Base-by-base conservation (phyloP, 1,140 invertebrate species). In the Hydropsyche tenuis region DNA sequence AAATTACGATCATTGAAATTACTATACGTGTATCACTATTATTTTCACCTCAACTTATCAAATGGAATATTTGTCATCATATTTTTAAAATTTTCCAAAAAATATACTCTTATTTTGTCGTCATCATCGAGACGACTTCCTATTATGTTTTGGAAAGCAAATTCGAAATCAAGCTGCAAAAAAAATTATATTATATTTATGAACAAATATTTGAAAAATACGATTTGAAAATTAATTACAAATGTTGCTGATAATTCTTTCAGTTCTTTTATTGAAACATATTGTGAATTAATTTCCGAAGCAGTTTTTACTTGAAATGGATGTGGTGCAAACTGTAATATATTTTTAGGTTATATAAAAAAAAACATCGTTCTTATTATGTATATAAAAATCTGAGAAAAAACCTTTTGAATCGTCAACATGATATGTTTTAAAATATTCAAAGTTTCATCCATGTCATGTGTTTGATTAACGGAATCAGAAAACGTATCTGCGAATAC, bases 81-180 rank as follows among this genome's bases (percentile, higher is more conserved):
- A 18, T 53, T 5, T 5, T 53, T 6, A 20, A 53, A 20, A 53
- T 53, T 53, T 11, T 53, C 48, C 20, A n/a, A 18, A 53, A 53
- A 53, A 53, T 53, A 53, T 1, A 20, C 1, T 53, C 18, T 0
- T 18, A 53, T 53, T 20, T 20, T 18, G 18, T 53, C 48, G 7
- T 18, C 9, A 7, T 53, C 48, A 18, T 1, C 9, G 1, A 18
- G n/a, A 18, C 14, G 7, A 53, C 18, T 18, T 53, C 16, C 48
- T 1, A 53, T 18, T 11, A 53, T 20, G 1, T 1, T 53, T 20
- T 9, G 1, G 18, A 53, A 53, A 14, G 18, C 20, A 7, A 18
- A 18, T 7, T 53, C 48, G n/a, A 16, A 53, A 53, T 53, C 16
- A 53, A 53, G 14, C 48, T 53, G 48, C n/a, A 53, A 37, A 37